These are phyloP conservation scores for Hycleus phaleratus DNA, from an alignment of 1,140 invertebrate species.

Conservation along the genomic window DNA sequence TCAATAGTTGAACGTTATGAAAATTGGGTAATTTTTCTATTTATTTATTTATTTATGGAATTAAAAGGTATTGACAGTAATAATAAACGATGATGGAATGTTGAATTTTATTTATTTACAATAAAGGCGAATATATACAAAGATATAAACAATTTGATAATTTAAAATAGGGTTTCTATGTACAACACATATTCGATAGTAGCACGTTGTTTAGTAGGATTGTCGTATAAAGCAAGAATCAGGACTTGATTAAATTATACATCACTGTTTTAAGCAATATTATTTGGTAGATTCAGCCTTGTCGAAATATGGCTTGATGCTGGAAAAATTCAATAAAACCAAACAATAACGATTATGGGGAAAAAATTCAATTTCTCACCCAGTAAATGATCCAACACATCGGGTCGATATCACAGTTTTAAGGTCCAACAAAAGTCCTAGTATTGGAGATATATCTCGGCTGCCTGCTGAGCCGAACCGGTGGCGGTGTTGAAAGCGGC, in stretches of 20 bases:
- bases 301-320: slow-evolving; percentile 4
- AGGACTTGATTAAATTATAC: background rate
- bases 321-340: background rate
- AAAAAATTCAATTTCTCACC: no score
- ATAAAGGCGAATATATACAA: slow-evolving; percentile 23
- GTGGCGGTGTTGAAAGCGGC: slow-evolving; percentile 33
- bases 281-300: slow-evolving; percentile 21
- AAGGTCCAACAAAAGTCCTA: slow-evolving; percentile 35
- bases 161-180: slow-evolving; percentile 19
- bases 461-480: slow-evolving; percentile 31
- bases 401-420: slow-evolving; percentile 25
- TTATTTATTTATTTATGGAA: no score
- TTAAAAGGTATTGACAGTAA: no score
- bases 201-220: slow-evolving; percentile 15
- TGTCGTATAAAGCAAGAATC: slow-evolving; percentile 14
- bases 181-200: slow-evolving; percentile 13
- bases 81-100: no score
- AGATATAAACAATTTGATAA: slow-evolving; percentile 26
- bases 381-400: no score
- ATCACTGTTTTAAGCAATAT: slow-evolving; percentile 6
- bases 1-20: no score
- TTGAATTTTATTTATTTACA: slow-evolving; percentile 22
- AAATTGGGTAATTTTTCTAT: no score
- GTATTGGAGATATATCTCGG: slow-evolving; percentile 31
- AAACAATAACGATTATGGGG: no score